Base-by-base conservation (phyloP, 1,140 invertebrate species). In the Capitella teleta region DNA sequence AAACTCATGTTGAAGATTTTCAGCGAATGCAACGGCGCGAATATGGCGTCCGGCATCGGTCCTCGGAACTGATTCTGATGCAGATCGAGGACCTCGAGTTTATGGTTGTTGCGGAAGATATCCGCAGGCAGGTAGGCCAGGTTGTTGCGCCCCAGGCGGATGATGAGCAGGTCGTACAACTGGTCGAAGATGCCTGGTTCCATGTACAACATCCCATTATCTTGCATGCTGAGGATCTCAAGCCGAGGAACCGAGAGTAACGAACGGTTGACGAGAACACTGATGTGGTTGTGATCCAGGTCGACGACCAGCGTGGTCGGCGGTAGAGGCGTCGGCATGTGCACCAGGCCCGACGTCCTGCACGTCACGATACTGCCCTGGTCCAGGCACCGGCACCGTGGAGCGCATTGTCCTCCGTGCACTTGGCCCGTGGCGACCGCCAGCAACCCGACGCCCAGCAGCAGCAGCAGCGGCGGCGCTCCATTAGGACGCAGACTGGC, bases 1-100 rank as follows among this genome's bases (percentile, higher is more conserved):
- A 51, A 56, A 26, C 61, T 62, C 2, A 63, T 37, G 42, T 66
- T 62, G n/a, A 67, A 54, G 16, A 51, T 21, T 45, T 49, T 57
- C 8, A 66, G 51, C n/a, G 54, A 54, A 2, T 26, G 44, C n/a
- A 63, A 34, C 24, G 52, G 41, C 18, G 37, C 23, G 28, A 63
- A 56, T 5, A 44, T 32, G 3, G 14, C 38, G n/a, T 51, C 49
- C 4, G 49, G 49, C n/a, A 51, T 16, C 14, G 28, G 30, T 5
- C 46, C 45, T n/a, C n/a, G n/a, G 43, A 66, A 52, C 23, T 51
- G 26, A 26, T 58, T 51, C 16, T 28, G 23, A 42, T 44, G 49
- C 14, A 51, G 49, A 42, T 51, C 49, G 14, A 51, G 49, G 26
- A 51, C 28, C n/a, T n/a, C 8, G 5, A 51, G 41, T 8, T 28